Base-by-base conservation (phyloP, 1,140 invertebrate genomes). In the Musca domestica region DNA sequence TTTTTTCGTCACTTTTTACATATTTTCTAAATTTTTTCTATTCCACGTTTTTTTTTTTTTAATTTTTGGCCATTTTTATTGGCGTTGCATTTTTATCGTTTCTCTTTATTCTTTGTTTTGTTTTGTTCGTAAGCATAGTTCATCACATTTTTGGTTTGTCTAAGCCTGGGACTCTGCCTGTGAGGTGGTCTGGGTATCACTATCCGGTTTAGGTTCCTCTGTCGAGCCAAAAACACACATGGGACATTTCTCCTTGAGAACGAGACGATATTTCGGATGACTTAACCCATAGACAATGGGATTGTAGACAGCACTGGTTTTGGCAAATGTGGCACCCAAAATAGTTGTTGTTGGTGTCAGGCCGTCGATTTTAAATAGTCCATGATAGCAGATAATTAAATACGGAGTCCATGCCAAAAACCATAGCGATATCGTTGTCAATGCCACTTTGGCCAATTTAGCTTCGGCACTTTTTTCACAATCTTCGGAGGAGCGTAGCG, bases 341-440 rank as follows among this genome's bases (percentile, higher is more conserved):
- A 91, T 91, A 5, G 88, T 90, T 52, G 85, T 85, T 41, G 91
- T 80, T 3, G 90, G 90, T 66, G 83, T 89, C 64, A 93, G 87
- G 30, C 83, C 86, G 0, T 81, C 75, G 3, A 78, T 78, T 64
- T 86, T 83, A 71, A 92, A 91, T 61, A 92, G 87, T 2, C 90
- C 92, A 41, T 86, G 82, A 71, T 85, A 89, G 74, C 92, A 91
- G 67, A 92, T 91, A 5, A 91, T 87, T 15, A 92, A 78, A 76
- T 92, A 92, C 7, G 90, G 90, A 6, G 90, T 91, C 91, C 91
- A 92, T 1, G 91, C 91, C 80, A 92, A 84, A 76, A 93, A 89
- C 90, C 90, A 94, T 27, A 93, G 78, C 0, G 88, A 86, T 47
- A 93, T 91, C 14, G 91, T 93, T 81, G 88, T 91, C 71, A 93